phyloP scores from a whole-genome alignment of 2,888 invertebrate genomes.

The Synergus japonicus region DNA sequence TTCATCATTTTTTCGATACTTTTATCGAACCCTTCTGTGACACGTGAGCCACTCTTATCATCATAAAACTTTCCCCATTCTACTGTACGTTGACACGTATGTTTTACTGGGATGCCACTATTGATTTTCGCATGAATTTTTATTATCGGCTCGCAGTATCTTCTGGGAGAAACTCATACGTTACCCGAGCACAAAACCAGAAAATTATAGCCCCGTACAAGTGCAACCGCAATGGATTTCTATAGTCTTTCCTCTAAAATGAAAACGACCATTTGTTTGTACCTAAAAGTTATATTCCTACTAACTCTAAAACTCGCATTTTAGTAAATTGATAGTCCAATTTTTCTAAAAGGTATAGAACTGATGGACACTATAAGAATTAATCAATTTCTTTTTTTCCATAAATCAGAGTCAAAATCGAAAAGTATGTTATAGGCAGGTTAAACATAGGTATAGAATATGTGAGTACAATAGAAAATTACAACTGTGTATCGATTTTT shows the following conservation, averaged over 20 bases:
- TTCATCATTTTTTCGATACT: constrained; percentile 40
- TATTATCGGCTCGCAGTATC: constrained; percentile 34
- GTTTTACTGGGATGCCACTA: constrained; percentile 39
- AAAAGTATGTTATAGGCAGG: no score
- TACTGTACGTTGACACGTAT: constrained; percentile 27
- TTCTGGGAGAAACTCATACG: constrained; percentile 28
- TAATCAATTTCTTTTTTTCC: no score
- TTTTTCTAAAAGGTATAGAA: no score
- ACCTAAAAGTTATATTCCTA: neutral
- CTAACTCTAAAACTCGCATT: no score
- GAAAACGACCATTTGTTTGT: neutral
- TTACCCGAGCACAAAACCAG: constrained; percentile 14
- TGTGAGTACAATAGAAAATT: no score
- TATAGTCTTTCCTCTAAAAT: neutral
- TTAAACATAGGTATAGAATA: no score
- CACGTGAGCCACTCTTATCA: constrained; percentile 37
- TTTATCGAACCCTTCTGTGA: constrained; percentile 30
- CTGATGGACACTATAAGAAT: no score
- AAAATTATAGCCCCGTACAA: constrained; percentile 32
- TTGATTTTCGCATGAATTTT: constrained; percentile 54
- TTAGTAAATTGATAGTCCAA: no score
- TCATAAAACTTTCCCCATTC: constrained; percentile 34
- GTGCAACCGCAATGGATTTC: constrained; percentile 36
- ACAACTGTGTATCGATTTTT: no score
- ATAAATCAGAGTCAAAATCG: no score